phyloP scores from a whole-genome alignment of 2,113 vertebrate genomes.

The Saguinus imperator region DNA sequence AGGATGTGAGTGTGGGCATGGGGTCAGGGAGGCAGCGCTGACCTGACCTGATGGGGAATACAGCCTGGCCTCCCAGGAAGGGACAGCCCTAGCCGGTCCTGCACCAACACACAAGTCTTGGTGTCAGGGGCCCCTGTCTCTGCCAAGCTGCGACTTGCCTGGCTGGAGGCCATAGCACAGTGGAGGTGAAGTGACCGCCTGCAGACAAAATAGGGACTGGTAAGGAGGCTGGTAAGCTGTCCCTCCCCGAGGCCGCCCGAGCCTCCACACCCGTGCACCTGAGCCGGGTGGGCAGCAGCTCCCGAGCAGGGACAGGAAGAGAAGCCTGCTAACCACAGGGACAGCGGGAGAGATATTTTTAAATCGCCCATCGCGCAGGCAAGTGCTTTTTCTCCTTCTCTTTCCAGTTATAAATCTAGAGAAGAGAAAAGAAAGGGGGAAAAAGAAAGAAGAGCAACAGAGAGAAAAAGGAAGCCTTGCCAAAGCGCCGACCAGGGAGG shows the following conservation, averaged over 20 bases:
- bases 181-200: not conserved
- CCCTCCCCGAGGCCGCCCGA: not conserved
- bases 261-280: not conserved
- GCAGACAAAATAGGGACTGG: not conserved
- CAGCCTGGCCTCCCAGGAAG: not conserved
- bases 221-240: not conserved
- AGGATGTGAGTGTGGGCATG: not conserved
- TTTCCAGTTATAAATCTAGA: constrained; percentile 15
- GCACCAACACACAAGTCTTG: not conserved
- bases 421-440: not conserved
- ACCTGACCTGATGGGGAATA: not conserved
- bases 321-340: not conserved
- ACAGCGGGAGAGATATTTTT: not conserved
- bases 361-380: constrained; percentile 28
- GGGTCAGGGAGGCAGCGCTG: not conserved
- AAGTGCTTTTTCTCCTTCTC: constrained; percentile 28
- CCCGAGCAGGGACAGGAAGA: not conserved
- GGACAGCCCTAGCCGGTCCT: not conserved
- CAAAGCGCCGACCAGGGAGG: not conserved
- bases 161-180: not conserved
- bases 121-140: constrained; percentile 41
- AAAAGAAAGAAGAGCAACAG: not conserved
- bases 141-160: not conserved
- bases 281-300: not conserved
- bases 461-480: not conserved